phyloP scores from a whole-genome alignment of 1,140 invertebrate genomes.

The Aphidius ervi region DNA sequence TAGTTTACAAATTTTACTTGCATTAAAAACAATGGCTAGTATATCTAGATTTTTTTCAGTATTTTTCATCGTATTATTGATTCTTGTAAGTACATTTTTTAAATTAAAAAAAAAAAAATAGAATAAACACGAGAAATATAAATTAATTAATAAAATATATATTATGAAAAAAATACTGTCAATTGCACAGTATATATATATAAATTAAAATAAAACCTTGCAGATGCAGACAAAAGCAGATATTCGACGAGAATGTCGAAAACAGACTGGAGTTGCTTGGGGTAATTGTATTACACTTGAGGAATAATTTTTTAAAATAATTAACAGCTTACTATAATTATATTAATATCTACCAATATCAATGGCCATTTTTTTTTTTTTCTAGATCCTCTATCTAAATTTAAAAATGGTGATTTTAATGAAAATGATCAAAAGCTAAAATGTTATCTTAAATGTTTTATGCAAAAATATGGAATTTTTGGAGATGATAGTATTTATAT shows the following conservation, averaged over 20 bases:
- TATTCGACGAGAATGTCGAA: slow-evolving; percentile 19
- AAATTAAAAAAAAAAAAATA: too few relatives aligned
- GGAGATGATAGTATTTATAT: slow-evolving; percentile 35
- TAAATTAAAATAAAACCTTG: neutral
- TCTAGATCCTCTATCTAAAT: slow-evolving; percentile 33
- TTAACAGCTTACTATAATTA: neutral
- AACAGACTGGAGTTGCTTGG: slow-evolving; percentile 21
- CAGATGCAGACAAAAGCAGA: slow-evolving; percentile 15
- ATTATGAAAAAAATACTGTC: too few relatives aligned
- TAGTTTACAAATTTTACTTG: too few relatives aligned
- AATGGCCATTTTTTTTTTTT: neutral
- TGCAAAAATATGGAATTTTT: slow-evolving; percentile 38
- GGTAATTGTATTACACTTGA: neutral
- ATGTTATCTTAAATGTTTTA: slow-evolving; percentile 42
- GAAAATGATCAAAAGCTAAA: slow-evolving; percentile 37
- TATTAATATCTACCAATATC: neutral
- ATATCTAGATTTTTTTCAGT: too few relatives aligned
- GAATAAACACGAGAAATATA: too few relatives aligned
- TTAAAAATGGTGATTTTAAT: slow-evolving; percentile 35
- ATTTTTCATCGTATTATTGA: too few relatives aligned
- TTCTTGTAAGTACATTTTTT: too few relatives aligned
- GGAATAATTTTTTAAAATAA: neutral
- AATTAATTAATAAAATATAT: too few relatives aligned
- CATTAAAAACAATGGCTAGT: too few relatives aligned
- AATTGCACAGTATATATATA: too few relatives aligned